phyloP scores from a whole-genome alignment of 30 jellyfish, hydroid and myxozoan genomes.

The Aurelia sp. region DNA sequence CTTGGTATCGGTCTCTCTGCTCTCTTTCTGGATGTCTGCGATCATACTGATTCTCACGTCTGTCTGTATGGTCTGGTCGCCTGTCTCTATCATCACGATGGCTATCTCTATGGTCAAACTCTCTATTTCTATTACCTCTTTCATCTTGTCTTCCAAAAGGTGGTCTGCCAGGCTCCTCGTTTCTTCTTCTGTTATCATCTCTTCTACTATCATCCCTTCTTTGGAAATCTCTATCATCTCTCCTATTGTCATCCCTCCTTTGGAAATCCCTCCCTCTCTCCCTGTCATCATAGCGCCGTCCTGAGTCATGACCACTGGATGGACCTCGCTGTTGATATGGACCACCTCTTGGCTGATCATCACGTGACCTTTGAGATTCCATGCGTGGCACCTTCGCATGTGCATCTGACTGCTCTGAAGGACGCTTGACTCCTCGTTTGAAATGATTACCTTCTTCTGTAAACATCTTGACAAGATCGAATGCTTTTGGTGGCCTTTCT shows the following conservation, averaged over 20 bases:
- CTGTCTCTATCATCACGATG: neutral
- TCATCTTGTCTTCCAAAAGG: neutral
- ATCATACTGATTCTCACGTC: neutral
- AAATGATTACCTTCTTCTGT: constrained; percentile 75
- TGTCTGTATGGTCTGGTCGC: neutral
- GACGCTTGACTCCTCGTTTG: constrained; percentile 16
- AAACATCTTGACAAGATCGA: constrained; percentile 60
- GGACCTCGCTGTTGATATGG: constrained; percentile 17
- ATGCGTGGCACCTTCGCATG: constrained; percentile 39
- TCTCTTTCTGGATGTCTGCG: neutral
- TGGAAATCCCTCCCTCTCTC: neutral
- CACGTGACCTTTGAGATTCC: constrained; percentile 6
- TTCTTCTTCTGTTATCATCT: neutral
- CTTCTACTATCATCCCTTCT: constrained; percentile 1
- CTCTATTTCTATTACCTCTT: neutral
- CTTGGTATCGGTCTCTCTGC: neutral
- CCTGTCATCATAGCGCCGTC: neutral
- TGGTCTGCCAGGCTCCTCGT: neutral
- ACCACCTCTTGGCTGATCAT: neutral
- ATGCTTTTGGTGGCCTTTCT: constrained; percentile 75
- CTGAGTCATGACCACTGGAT: neutral
- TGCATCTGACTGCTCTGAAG: constrained; percentile 6
- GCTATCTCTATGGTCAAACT: neutral
- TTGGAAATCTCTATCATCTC: neutral
- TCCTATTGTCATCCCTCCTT: constrained; percentile 2